A percentile compares a stretch with the other conserved stretches of the same genome.
These are phyloP conservation scores for Cathartes aura DNA, from an alignment of 2,113 vertebrate genomes.

Conservation along the genomic window DNA sequence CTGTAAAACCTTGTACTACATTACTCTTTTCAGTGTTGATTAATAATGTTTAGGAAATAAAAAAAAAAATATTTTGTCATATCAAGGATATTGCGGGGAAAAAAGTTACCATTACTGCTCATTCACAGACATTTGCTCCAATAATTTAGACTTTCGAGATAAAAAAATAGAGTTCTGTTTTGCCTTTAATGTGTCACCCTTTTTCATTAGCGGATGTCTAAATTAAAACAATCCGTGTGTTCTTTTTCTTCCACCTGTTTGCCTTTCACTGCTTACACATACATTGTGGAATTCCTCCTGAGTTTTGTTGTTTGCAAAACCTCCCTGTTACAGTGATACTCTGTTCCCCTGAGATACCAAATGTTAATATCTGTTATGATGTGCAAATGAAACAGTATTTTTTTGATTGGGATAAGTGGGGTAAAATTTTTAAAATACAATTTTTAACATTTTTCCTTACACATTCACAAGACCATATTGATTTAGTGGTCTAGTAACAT, in stretches of 20 bases:
- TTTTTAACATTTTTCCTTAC: neutral
- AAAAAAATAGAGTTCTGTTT: neutral
- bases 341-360: neutral
- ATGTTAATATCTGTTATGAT: accelerated
- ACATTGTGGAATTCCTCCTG: neutral
- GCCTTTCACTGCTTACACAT: neutral
- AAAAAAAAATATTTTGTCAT: neutral
- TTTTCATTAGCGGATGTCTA: neutral
- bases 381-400: neutral
- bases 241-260: neutral
- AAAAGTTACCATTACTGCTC: neutral
- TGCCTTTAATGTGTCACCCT: neutral
- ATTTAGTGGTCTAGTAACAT: neutral
- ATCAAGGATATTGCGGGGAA: neutral
- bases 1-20: neutral
- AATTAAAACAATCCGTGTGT: neutral
- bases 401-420: neutral
- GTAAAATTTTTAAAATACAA: neutral
- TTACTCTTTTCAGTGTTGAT: neutral
- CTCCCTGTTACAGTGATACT: neutral
- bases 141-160: neutral
- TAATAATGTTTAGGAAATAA: neutral
- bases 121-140: neutral
- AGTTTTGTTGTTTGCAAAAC: neutral
- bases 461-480: neutral